phyloP scores from a whole-genome alignment of 2,888 invertebrate genomes.

The Macrophya annulata region DNA sequence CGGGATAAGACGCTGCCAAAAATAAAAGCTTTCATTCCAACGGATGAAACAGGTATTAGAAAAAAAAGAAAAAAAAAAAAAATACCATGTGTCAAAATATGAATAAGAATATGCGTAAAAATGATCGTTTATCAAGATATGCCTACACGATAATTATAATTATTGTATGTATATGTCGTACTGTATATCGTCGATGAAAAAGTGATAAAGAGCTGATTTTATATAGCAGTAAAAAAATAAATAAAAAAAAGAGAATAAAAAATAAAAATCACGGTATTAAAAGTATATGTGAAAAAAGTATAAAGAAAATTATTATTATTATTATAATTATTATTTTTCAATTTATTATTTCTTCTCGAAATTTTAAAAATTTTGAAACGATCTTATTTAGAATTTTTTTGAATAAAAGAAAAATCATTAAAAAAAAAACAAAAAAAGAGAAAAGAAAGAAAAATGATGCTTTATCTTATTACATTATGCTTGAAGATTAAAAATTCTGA shows the following conservation, averaged over 20 bases:
- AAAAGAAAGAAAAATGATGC: not conserved
- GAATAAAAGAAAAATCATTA: not conserved
- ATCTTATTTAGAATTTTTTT: not conserved
- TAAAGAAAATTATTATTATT: not conserved
- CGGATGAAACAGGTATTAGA: conserved; percentile 7
- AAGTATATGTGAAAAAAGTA: not conserved
- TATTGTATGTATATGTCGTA: not conserved
- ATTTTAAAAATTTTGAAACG: not conserved
- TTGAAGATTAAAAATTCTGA: not conserved
- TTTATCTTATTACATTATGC: not conserved
- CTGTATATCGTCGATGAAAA: not conserved
- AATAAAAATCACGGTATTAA: not conserved
- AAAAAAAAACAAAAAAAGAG: no score
- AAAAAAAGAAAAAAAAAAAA: not conserved
- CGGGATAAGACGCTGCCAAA: not conserved
- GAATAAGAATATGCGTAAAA: not conserved
- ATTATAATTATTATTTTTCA: no score
- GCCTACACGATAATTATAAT: not conserved
- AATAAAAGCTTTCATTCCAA: not conserved
- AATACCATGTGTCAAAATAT: conserved; percentile 20
- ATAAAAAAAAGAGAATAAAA: not conserved
- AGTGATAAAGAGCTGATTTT: not conserved
- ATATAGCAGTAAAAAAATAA: not conserved
- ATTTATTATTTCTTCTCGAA: not conserved
- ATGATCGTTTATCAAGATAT: not conserved